Conservation (phyloP, 2,888 invertebrate species). For the Sphaerolaimus hirsutus region DNA sequence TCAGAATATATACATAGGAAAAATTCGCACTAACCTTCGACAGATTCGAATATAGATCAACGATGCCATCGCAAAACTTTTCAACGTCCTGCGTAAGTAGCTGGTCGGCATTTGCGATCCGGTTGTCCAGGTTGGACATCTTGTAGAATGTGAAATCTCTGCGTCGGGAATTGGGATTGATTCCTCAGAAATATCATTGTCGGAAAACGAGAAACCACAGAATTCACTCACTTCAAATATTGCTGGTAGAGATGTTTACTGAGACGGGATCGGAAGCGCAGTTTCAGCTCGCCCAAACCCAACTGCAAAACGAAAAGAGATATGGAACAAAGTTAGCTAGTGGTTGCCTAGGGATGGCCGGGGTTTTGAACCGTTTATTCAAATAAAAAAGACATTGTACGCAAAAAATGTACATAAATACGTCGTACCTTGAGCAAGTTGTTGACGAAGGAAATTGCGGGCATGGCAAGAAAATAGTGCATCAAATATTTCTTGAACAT, state of each 20-base stretch:
- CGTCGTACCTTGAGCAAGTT: slow-evolving; percentile 50
- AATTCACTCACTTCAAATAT: slow-evolving; percentile 55
- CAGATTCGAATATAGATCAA: slow-evolving; percentile 81
- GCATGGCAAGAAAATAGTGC: slow-evolving; percentile 59
- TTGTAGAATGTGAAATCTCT: slow-evolving; percentile 86
- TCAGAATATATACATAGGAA: neutral
- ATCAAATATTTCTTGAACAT: slow-evolving; percentile 50
- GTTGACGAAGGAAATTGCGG: slow-evolving; percentile 74
- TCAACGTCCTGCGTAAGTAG: slow-evolving; percentile 82
- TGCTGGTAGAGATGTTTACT: slow-evolving; percentile 63
- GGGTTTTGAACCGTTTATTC: neutral
- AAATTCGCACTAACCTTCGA: slow-evolving; percentile 42
- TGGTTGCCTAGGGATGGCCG: neutral
- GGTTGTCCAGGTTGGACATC: slow-evolving; percentile 75
- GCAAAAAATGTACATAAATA: neutral
- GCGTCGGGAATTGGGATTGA: slow-evolving; percentile 11
- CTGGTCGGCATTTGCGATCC: slow-evolving; percentile 85
- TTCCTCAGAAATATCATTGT: neutral
- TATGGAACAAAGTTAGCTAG: neutral
- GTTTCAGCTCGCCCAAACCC: slow-evolving; percentile 71
- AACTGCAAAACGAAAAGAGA: slow-evolving; percentile 34
- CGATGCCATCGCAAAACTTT: slow-evolving; percentile 80
- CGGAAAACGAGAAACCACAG: neutral
- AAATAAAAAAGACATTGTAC: slow-evolving; percentile 5
- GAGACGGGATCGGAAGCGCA: slow-evolving; percentile 64